Conservation (phyloP, 2,113 vertebrate species). For the Bubo scandiacus region DNA sequence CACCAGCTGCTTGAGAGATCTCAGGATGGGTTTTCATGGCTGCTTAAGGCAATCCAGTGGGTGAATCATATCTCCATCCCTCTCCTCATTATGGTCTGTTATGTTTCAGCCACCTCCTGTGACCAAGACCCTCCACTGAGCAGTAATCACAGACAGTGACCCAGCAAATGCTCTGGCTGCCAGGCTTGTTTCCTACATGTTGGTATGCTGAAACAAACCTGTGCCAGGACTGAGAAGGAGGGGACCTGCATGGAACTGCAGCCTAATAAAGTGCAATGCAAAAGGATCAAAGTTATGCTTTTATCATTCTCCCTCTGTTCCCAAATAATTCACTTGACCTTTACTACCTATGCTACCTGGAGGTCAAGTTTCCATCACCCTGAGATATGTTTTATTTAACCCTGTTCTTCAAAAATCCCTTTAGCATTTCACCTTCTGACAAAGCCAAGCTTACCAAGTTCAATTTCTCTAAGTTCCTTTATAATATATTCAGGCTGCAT, state of each 20-base stretch:
- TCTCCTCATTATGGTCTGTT: not conserved
- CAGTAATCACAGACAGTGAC: not conserved
- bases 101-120: not conserved
- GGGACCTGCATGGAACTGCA: not conserved
- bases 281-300: not conserved
- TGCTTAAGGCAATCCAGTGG: not conserved
- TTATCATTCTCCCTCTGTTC: not conserved
- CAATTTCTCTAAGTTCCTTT: not conserved
- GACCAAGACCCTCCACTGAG: not conserved
- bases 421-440: not conserved
- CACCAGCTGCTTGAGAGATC: not conserved
- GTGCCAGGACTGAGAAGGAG: not conserved
- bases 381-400: not conserved
- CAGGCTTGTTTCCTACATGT: not conserved
- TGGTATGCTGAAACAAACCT: not conserved
- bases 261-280: not conserved
- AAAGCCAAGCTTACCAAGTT: not conserved
- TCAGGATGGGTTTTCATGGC: not conserved
- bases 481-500: not conserved
- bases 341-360: not conserved
- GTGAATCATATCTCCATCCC: not conserved
- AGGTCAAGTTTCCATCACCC: not conserved
- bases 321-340: not conserved
- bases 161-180: not conserved
- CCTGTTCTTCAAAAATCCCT: not conserved